Base-by-base conservation (phyloP, 2,888 invertebrate species). In the Pandemis cinnamomeana region DNA sequence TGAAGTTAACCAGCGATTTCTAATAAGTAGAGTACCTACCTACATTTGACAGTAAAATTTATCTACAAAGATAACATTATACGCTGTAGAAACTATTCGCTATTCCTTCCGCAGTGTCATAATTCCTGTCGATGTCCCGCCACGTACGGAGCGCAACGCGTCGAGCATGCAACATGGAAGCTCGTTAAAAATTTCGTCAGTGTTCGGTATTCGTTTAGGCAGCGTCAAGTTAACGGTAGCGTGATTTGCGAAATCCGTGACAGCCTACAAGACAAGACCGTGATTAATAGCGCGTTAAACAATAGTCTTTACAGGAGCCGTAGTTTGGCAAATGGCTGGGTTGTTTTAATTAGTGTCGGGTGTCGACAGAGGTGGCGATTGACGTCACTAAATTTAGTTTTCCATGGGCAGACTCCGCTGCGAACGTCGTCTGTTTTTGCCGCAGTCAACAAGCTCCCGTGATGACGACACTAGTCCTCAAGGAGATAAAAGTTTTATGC, bases 281-380 rank as follows among this genome's bases (percentile, higher is more conserved):
- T 69, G 70, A 77, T 78, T 78, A 77, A 79, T 81, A 77, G 73
- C 63, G 68, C 67, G 75, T 67, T 73, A 79, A 80, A 83, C 78
- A 80, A 80, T 78, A 77, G 76, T 71, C 75, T 78, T 75, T 79
- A 78, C 67, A 67, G 72, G 77, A 72, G 76, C 69, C 77, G 76
- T 75, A 75, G 78, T 80, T 82, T 79, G 71, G 71, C 76, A 80
- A 83, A 83, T 81, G 79, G 77, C 77, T 73, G 75, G 75, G 77
- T 77, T 79, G 82, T 84, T 78, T 81, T 83, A 86, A 87, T 87
- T 85, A 86, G 80, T 77, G 78, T 63, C 61, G 71, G 74, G 78
- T 77, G 77, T 78, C 72, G 78, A 75, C 78, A 80, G 53, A 61
- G 77, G 69, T 27, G 51, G 51, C 60, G 64, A 66, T 73, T 73